A percentile compares a stretch with the other conserved stretches of the same genome.
Conservation (phyloP, 2,888 invertebrate genomes). For the Apocheima hispidaria region DNA sequence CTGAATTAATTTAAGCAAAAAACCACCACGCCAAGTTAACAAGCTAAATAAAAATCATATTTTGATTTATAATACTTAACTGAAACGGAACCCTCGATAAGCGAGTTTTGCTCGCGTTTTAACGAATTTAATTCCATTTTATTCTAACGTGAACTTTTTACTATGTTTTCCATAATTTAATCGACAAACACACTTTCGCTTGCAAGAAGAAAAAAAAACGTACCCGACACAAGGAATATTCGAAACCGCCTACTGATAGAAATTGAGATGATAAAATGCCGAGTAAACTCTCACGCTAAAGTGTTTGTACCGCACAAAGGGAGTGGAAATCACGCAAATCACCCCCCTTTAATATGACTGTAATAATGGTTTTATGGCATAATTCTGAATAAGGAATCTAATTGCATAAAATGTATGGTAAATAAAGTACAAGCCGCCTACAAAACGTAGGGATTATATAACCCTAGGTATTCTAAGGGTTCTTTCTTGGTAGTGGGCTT, state of each 20-base stretch:
- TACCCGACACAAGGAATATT: neutral
- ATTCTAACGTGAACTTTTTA: too few species aligned
- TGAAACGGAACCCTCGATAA: too few species aligned
- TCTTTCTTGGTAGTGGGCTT: too few species aligned
- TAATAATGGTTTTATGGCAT: slow-evolving; percentile 16
- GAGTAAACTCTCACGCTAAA: slow-evolving; percentile 40
- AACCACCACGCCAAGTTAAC: too few species aligned
- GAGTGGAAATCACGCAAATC: slow-evolving; percentile 26
- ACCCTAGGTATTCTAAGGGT: too few species aligned
- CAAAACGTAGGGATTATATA: too few species aligned
- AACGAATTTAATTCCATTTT: too few species aligned
- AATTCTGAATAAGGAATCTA: slow-evolving; percentile 10
- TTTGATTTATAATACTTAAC: too few species aligned
- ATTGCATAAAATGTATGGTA: slow-evolving; percentile 1
- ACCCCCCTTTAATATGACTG: slow-evolving; percentile 9
- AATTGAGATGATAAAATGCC: slow-evolving; percentile 46
- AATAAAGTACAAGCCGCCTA: neutral
- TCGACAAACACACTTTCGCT: neutral
- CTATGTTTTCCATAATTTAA: neutral
- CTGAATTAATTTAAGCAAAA: too few species aligned
- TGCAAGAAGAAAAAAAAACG: too few species aligned
- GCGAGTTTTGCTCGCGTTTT: too few species aligned
- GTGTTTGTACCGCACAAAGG: slow-evolving; percentile 18
- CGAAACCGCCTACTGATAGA: slow-evolving; percentile 11
- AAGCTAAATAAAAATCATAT: too few species aligned